phyloP scores from a whole-genome alignment of 2,113 vertebrate genomes.

The Mirounga angustirostris region DNA sequence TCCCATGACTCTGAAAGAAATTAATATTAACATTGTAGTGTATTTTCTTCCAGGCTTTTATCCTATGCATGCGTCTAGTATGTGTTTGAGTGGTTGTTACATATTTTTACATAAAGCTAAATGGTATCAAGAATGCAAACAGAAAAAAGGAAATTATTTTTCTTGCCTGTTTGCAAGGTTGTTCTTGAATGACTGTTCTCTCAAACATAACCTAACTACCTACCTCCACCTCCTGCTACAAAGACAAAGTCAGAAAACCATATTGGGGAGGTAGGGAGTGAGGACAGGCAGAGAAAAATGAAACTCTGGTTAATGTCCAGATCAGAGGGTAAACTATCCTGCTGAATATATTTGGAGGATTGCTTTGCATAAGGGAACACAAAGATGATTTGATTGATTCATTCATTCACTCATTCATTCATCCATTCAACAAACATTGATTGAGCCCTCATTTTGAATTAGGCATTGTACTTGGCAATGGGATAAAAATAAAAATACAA shows the following conservation, averaged over 20 bases:
- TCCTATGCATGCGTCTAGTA: background rate
- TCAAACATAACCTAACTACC: background rate
- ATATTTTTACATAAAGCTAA: constrained; percentile 18
- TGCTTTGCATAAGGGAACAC: background rate
- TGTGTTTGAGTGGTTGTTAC: constrained; percentile 32
- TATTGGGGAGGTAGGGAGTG: background rate
- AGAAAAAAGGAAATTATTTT: background rate
- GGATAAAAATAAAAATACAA: background rate
- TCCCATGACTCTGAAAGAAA: background rate
- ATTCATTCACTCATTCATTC: background rate
- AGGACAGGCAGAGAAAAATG: background rate
- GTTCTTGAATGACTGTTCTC: background rate
- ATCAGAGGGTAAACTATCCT: background rate
- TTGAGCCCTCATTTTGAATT: background rate
- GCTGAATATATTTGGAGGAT: background rate
- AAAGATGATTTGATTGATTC: background rate
- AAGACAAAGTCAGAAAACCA: constrained; percentile 6
- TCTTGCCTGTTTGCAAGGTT: background rate
- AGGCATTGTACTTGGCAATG: background rate
- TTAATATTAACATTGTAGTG: background rate
- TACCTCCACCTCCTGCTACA: background rate
- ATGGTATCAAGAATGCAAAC: background rate
- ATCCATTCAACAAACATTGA: background rate
- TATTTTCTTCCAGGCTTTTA: constrained; percentile 14
- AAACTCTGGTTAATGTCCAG: background rate